Evolutionary conservation across 2,888 invertebrate genomes (phyloP), one percentile per base, ranked within the genome.

Genomic region (Drosophila prolongata): DNA sequence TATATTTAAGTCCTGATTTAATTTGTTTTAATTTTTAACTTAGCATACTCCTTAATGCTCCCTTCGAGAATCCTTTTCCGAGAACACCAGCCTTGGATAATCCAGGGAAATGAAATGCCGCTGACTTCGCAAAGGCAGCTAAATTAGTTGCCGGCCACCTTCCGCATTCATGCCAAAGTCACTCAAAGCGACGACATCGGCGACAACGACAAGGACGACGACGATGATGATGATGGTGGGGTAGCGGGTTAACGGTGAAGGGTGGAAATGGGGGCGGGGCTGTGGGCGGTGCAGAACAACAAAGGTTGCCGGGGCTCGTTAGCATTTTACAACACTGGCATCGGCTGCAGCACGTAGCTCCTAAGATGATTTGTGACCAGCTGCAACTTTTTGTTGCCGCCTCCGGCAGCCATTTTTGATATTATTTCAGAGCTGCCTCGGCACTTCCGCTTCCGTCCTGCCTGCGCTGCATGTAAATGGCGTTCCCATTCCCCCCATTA

Each of bases 341-440:
- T 62, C 75, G 80, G 75, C 76, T 72, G 74, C 54, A 62, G 69
- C 64, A 69, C 68, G 73, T 73, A 73, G 74, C 69, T 68, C 50
- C 77, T 75, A 78, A 84, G 83, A 87, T 83, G 83, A 83, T 87
- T 83, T 83, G 83, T 83, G 87, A 87, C 84, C 83, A 80, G 80
- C 75, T 80, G 83, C 78, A 87, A 84, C 81, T 87, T 86, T 73
- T 66, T 82, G 86, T 80, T 74, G 71, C 78, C 83, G 83, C 83
- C 86, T 66, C 79, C 80, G 79, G 80, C 81, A 87, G 86, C 82
- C 86, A 85, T 85, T 87, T 87, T 87, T 86, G 86, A 86, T 82
- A 86, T 87, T 87, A 85, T 87, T 87, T 85, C 80, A 73, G 79
- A 58, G 81, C 72, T 76, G 70, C 60, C 53, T 66, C 70, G 57